Conservation (phyloP, 2,113 vertebrate genomes). For the Ondatra zibethicus region DNA sequence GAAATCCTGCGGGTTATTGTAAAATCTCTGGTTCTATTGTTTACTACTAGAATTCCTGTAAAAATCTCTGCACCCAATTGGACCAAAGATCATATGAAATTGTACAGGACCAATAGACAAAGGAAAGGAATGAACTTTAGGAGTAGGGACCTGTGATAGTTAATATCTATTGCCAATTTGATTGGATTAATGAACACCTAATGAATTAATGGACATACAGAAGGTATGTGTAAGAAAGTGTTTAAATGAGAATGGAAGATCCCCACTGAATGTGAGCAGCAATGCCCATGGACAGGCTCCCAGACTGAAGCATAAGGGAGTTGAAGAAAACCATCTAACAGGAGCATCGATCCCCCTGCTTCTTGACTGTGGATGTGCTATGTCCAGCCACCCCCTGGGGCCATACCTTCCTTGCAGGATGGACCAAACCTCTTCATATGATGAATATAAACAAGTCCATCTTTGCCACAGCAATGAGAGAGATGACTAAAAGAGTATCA, state of each 20-base stretch:
- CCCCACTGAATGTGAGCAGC: neutral
- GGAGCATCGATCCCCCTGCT: neutral
- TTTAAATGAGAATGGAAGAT: neutral
- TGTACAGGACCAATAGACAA: neutral
- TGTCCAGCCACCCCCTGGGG: neutral
- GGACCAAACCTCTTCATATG: neutral
- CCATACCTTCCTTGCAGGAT: neutral
- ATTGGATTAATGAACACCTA: neutral
- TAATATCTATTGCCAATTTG: neutral
- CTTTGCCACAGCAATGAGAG: neutral
- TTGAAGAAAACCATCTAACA: neutral
- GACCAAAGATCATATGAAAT: neutral
- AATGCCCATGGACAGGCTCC: neutral
- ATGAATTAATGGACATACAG: neutral
- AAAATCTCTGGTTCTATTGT: neutral
- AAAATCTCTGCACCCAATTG: neutral
- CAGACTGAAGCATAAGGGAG: neutral
- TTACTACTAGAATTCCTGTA: slow-evolving; percentile 9
- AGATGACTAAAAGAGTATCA: neutral
- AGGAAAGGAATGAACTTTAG: neutral
- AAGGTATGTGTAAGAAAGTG: neutral
- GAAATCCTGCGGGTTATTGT: neutral
- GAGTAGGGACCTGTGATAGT: neutral
- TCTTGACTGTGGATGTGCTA: neutral
- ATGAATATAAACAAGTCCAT: neutral